phyloP scores from a whole-genome alignment of 2,113 vertebrate genomes.

The Pelobates fuscus region DNA sequence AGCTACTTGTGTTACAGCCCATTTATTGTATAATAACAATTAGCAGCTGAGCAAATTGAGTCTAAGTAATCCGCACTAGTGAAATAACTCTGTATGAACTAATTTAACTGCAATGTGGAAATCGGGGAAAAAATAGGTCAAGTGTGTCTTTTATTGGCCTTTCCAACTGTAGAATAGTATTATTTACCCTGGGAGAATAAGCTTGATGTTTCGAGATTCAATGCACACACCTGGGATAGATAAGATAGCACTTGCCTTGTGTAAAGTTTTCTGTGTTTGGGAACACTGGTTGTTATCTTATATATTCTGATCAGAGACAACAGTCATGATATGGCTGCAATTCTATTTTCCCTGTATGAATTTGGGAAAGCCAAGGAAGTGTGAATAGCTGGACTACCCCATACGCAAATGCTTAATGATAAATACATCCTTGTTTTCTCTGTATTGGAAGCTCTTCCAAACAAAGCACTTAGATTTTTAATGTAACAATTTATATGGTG shows the following conservation, averaged over 20 bases:
- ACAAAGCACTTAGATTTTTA: too few species aligned
- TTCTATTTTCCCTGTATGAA: too few species aligned
- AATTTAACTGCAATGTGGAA: constrained; percentile 34
- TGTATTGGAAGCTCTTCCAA: too few species aligned
- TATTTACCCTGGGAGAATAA: constrained; percentile 16
- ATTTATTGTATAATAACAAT: constrained; percentile 1
- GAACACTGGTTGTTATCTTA: neutral
- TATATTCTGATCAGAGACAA: too few species aligned
- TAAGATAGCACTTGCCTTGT: neutral
- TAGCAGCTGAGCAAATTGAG: neutral
- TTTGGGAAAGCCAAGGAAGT: too few species aligned
- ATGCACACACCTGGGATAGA: constrained; percentile 16
- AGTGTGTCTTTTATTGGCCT: constrained; percentile 16
- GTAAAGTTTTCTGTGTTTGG: neutral
- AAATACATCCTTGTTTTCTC: too few species aligned
- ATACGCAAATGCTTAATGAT: too few species aligned
- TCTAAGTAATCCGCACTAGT: neutral
- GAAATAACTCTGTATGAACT: constrained; percentile 21
- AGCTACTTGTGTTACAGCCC: too few species aligned
- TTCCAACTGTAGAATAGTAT: neutral
- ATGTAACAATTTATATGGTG: too few species aligned
- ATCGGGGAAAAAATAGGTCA: constrained; percentile 42
- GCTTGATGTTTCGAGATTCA: constrained; percentile 23
- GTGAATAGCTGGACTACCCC: too few species aligned
- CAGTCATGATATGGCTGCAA: too few species aligned